These are phyloP conservation scores for Ptycholaimellus sp. DNA, from an alignment of 2,888 invertebrate species.

Conservation along the genomic window DNA sequence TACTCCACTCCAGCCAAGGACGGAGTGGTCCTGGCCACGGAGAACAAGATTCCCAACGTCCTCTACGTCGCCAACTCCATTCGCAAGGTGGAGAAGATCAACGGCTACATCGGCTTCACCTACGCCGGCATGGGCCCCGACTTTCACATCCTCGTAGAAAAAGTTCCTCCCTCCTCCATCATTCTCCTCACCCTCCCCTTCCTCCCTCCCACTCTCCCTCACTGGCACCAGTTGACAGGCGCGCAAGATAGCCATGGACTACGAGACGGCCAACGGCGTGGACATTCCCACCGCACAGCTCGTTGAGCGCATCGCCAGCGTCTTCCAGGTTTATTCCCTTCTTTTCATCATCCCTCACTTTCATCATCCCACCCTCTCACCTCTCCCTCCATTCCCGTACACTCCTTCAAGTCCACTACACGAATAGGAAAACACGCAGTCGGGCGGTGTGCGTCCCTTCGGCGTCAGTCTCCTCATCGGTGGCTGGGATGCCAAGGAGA, in stretches of 20 bases:
- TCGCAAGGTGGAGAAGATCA: conserved; percentile 90
- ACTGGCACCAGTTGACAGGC: conserved; percentile 16
- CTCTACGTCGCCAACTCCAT: conserved; percentile 81
- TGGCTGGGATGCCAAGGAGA: conserved; percentile 66
- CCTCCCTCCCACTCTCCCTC: too few species aligned
- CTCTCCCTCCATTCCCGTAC: too few species aligned
- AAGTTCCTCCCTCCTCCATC: too few species aligned
- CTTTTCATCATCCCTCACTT: too few species aligned
- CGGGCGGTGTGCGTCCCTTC: conserved; percentile 92
- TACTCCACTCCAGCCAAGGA: conserved; percentile 86
- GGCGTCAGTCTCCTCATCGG: conserved; percentile 87
- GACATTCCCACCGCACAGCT: conserved; percentile 85
- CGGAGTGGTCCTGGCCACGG: conserved; percentile 92
- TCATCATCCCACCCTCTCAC: too few species aligned
- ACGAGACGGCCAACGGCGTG: conserved; percentile 66
- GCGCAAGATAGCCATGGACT: conserved; percentile 34
- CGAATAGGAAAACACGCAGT: conserved; percentile 96
- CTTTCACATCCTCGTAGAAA: too few species aligned
- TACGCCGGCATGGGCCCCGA: conserved; percentile 53
- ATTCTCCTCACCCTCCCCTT: too few species aligned
- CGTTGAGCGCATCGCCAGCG: conserved; percentile 75
- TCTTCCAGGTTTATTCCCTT: too few species aligned
- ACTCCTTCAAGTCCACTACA: too few species aligned
- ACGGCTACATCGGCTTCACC: conserved; percentile 83
- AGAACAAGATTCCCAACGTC: conserved; percentile 90